Conservation (phyloP, 2,888 invertebrate genomes). For the Rhabditoides inermis region DNA sequence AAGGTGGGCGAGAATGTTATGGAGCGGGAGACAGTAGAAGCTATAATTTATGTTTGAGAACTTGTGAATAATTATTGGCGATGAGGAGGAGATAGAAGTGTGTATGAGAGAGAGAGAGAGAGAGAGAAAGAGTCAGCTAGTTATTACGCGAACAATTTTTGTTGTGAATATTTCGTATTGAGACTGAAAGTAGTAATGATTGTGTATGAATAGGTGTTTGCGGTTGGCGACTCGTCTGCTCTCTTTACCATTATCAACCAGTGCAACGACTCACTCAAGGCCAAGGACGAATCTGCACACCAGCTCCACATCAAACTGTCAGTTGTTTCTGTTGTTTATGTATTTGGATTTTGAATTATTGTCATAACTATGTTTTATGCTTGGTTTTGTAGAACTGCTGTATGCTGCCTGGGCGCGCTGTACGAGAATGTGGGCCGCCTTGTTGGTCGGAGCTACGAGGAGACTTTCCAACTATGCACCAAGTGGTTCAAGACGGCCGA, state of each 20-base stretch:
- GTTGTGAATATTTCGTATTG: background rate
- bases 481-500: constrained; percentile 84
- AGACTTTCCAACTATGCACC: constrained; percentile 83
- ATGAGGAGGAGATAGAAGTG: background rate
- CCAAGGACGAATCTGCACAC: constrained; percentile 93
- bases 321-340: constrained; percentile 55
- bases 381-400: constrained; percentile 77
- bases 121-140: background rate
- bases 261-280: constrained; percentile 91
- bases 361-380: no score
- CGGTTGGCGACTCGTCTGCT: constrained; percentile 90
- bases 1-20: no score
- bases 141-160: background rate
- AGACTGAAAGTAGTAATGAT: background rate
- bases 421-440: constrained; percentile 93
- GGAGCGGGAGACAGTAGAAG: no score
- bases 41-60: no score
- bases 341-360: no score
- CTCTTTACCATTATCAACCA: constrained; percentile 94
- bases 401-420: constrained; percentile 85
- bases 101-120: background rate
- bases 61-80: no score
- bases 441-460: constrained; percentile 97
- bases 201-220: constrained; percentile 53
- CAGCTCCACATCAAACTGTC: constrained; percentile 87